A percentile compares a stretch with the other conserved stretches of the same genome.
These are phyloP conservation scores for Sebastes minor DNA, from an alignment of 2,797 vertebrate species.

Conservation along the genomic window DNA sequence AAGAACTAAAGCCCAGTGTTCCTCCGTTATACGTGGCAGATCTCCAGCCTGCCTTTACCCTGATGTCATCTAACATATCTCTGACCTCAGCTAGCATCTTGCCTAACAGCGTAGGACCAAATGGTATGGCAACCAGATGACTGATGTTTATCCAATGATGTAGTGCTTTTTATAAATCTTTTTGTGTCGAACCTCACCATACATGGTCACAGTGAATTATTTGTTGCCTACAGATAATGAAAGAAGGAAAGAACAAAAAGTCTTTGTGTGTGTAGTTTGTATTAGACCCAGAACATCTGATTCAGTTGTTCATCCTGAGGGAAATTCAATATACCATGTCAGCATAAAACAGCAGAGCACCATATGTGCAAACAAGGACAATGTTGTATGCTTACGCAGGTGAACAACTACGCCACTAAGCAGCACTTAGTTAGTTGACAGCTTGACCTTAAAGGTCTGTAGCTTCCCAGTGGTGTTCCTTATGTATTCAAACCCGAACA, in stretches of 20 bases:
- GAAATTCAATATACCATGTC: not conserved
- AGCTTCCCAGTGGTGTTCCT: not conserved
- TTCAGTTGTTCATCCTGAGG: slow-evolving; percentile 10
- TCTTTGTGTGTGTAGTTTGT: not conserved
- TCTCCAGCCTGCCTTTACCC: slow-evolving; percentile 64
- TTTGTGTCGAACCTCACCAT: slow-evolving; percentile 45
- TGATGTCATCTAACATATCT: slow-evolving; percentile 72
- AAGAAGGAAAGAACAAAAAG: slow-evolving; percentile 32
- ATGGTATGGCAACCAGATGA: slow-evolving; percentile 70
- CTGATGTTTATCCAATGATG: slow-evolving; percentile 61
- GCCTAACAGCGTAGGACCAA: slow-evolving; percentile 37
- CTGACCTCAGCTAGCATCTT: slow-evolving; percentile 62
- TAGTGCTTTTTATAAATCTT: slow-evolving; percentile 14
- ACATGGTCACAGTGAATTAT: slow-evolving; percentile 61
- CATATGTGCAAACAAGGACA: not conserved
- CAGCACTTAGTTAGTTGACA: not conserved
- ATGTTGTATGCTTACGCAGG: not conserved
- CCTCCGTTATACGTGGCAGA: slow-evolving; percentile 45
- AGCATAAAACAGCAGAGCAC: not conserved
- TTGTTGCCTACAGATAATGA: slow-evolving; percentile 44
- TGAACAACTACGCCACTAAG: not conserved
- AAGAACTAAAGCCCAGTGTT: slow-evolving; percentile 22
- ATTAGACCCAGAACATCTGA: slow-evolving; percentile 4
- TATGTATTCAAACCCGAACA: not conserved
- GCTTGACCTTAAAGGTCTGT: not conserved